Evolutionary conservation across 2,888 invertebrate genomes (phyloP), one percentile per base, ranked within the genome.

Genomic region (Nemotelus nigrinus): DNA sequence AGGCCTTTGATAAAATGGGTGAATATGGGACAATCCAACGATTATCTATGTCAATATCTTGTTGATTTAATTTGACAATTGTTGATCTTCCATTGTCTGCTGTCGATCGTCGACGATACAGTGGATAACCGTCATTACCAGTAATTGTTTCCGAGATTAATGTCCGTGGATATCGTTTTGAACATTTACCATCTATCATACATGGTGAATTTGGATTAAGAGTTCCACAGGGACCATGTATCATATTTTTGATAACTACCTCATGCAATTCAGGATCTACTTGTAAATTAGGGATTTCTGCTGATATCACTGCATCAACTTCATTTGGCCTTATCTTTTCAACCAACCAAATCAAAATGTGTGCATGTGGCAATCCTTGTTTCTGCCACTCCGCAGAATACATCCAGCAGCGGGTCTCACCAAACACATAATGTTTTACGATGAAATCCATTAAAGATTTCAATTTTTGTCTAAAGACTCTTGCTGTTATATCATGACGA

Each of bases 151-250:
- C 83, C 2, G 80, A 71, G 43, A 74, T 58, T 5, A 83, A 81
- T 65, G 41, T 55, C 67, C 82, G 78, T 78, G 83, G 83, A 80
- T 82, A 84, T 25, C 80, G 79, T 77, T 83, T 83, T 3, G 80
- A 78, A 81, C 77, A 60, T 58, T 60, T 70, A 1, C 83, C 83
- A 65, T 84, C 81, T n/a, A 79, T 78, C 86, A 87, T 87, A 81
- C 87, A 88, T 2, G 85, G 83, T 45, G 85, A 83, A 43, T 81
- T 80, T 4, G 63, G 70, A 80, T 85, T 85, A 2, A 82, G 70
- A 10, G n/a, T 47, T 6, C 84, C 85, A 81, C 85, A 85, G 8
- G 85, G 85, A 3, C 85, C 84, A 81, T 86, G 86, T 57, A 84
- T 83, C 83, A 84, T 81, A 80, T 82, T 80, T 76, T 63, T 76